Conservation (phyloP, 2,113 vertebrate genomes). For the Amazona guildingii region DNA sequence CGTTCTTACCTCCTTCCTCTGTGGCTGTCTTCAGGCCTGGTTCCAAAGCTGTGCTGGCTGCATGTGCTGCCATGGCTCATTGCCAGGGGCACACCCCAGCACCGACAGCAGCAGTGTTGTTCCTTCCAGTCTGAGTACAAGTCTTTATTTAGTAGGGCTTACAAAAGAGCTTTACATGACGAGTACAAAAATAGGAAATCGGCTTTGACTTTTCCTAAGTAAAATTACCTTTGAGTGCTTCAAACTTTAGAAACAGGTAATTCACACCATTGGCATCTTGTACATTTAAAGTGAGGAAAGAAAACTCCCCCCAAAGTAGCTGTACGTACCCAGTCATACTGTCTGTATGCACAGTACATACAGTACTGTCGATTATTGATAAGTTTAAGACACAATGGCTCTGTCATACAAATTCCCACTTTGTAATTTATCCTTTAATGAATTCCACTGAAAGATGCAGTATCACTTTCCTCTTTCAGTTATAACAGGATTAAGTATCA, state of each 20-base stretch:
- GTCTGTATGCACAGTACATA: background rate
- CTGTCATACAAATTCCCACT: conserved; percentile 22
- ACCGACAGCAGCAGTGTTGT: background rate
- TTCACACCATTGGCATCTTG: conserved; percentile 45
- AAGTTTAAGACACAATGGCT: conserved; percentile 60
- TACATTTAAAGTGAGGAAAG: conserved; percentile 57
- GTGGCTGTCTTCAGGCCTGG: background rate
- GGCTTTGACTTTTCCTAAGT: conserved; percentile 41
- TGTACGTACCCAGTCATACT: background rate
- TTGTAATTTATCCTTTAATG: background rate
- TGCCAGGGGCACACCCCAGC: rapidly evolving
- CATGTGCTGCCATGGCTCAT: background rate
- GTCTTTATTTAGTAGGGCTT: conserved; percentile 69
- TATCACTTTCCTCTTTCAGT: conserved; percentile 58
- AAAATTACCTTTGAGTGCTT: conserved; percentile 20
- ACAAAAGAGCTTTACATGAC: conserved; percentile 73
- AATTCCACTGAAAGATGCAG: conserved; percentile 41
- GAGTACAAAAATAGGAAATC: conserved; percentile 79
- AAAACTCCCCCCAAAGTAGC: background rate
- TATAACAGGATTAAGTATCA: conserved; percentile 13
- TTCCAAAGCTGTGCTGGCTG: background rate
- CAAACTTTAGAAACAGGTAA: conserved; percentile 69
- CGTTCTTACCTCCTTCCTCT: background rate
- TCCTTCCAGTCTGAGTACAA: conserved; percentile 12
- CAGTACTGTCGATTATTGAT: conserved; percentile 18